Percentiles rank a stretch among this genome's conserved stretches.
Evolutionary conservation across 2,113 vertebrate species (phyloP).

Genomic region (Melanocharis versteri): DNA sequence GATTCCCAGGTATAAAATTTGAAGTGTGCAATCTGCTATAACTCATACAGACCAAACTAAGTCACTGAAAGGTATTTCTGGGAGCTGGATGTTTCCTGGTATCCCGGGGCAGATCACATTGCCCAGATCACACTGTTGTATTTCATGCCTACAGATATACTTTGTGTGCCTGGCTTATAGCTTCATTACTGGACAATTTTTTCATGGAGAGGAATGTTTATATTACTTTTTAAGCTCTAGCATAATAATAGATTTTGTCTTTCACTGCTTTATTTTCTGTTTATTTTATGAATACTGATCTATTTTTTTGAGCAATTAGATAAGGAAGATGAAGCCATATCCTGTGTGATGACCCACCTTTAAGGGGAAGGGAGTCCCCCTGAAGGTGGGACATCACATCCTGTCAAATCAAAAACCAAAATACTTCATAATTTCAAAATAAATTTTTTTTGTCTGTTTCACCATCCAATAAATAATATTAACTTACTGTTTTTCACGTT

Average conservation of each 20-base stretch:
- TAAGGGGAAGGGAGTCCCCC: background rate
- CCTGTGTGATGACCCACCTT: background rate
- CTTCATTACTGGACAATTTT: background rate
- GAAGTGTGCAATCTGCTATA: background rate
- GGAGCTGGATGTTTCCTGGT: background rate
- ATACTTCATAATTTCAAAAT: background rate
- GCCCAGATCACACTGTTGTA: background rate
- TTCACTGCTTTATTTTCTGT: background rate
- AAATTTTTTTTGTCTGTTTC: background rate
- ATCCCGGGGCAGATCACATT: background rate
- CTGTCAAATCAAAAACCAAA: background rate
- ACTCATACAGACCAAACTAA: background rate
- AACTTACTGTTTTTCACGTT: background rate
- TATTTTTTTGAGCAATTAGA: background rate
- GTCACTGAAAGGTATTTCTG: background rate
- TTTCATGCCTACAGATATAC: background rate
- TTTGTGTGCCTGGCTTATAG: background rate
- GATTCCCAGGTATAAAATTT: background rate
- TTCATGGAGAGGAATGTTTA: background rate
- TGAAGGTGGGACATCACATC: background rate
- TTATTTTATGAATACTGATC: background rate
- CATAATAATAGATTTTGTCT: background rate
- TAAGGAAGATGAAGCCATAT: background rate
- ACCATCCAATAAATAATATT: background rate
- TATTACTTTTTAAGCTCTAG: background rate